A percentile compares a stretch with the other conserved stretches of the same genome.
Evolutionary conservation across 2,113 vertebrate genomes (phyloP).

Genomic region (Oceanodroma tethys): DNA sequence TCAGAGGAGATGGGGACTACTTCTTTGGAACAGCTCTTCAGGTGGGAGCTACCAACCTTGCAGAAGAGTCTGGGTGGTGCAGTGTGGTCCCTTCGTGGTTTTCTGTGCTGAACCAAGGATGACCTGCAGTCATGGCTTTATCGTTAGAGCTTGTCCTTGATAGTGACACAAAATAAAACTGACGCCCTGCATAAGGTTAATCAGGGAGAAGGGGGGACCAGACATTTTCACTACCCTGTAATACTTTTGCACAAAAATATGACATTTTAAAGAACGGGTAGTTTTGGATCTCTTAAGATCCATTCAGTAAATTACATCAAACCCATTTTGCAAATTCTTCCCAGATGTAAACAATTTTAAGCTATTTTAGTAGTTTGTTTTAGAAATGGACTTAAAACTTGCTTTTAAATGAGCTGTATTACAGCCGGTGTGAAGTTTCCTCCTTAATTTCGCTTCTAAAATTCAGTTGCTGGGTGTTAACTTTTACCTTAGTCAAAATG

Average conservation of each 20-base stretch:
- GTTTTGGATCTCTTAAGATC: neutral
- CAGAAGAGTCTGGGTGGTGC: neutral
- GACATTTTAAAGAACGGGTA: neutral
- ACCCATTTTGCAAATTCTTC: neutral
- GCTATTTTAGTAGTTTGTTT: neutral
- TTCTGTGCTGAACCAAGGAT: neutral
- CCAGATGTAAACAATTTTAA: neutral
- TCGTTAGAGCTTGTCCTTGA: neutral
- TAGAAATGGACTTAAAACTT: neutral
- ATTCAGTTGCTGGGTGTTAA: neutral
- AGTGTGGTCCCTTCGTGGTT: neutral
- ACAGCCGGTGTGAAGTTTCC: neutral
- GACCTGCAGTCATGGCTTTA: neutral
- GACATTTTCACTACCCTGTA: rapidly evolving
- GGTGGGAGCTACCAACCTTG: neutral
- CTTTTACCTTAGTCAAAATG: neutral
- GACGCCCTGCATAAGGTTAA: neutral
- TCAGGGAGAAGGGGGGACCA: no score
- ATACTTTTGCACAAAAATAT: neutral
- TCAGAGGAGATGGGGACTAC: neutral
- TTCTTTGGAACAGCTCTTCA: neutral
- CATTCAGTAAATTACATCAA: neutral
- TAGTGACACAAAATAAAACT: neutral
- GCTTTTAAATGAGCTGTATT: neutral
- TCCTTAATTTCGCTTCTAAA: neutral